Percentiles rank a stretch among this genome's conserved stretches.
phyloP scores from a whole-genome alignment of 2,888 invertebrate genomes.

The Scaptodrosophila latifasciaeformis region DNA sequence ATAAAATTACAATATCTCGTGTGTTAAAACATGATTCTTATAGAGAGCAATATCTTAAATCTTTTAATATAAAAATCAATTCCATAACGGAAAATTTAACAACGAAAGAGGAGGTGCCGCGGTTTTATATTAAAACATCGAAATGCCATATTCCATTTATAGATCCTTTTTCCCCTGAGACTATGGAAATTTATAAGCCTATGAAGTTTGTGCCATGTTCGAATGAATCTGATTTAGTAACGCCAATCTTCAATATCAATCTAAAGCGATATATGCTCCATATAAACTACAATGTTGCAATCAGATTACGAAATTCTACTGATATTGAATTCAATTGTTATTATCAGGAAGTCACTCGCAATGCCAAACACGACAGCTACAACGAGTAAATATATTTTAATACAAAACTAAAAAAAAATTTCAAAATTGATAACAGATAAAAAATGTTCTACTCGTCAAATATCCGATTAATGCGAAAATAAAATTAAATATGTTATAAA shows the following conservation, averaged over 20 bases:
- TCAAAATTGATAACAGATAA: not conserved
- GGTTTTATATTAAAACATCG: constrained; percentile 74
- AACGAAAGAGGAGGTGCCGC: no score
- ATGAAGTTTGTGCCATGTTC: constrained; percentile 31
- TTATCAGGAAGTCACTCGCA: constrained; percentile 49
- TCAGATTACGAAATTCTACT: constrained; percentile 19
- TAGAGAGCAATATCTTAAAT: no score
- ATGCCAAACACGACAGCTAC: not conserved
- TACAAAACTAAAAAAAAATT: not conserved
- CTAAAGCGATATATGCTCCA: constrained; percentile 35
- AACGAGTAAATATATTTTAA: not conserved
- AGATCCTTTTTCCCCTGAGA: constrained; percentile 77
- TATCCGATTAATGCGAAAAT: not conserved
- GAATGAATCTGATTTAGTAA: constrained; percentile 39
- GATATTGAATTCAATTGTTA: constrained; percentile 47
- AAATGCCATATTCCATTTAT: constrained; percentile 80
- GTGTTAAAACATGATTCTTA: no score
- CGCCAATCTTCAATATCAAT: constrained; percentile 26
- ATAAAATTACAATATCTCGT: no score
- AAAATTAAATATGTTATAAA: not conserved
- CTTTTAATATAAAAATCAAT: no score
- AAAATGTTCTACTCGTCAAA: not conserved
- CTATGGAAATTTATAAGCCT: constrained; percentile 53
- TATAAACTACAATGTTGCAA: constrained; percentile 48
- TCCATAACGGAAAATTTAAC: no score